phyloP scores from a whole-genome alignment of 1,140 invertebrate genomes.

The Gonioctena quinquepunctata region DNA sequence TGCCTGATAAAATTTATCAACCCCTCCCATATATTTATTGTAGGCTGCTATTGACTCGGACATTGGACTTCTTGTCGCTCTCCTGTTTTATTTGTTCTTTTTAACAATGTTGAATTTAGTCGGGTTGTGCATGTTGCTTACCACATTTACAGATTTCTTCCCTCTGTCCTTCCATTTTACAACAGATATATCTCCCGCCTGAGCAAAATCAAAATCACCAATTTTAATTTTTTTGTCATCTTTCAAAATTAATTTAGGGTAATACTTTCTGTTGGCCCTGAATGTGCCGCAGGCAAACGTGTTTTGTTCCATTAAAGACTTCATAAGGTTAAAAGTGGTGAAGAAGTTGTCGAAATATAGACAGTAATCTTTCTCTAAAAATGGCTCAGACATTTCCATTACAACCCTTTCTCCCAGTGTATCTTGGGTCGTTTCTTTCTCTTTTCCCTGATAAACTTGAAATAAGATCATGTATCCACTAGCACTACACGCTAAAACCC shows the following conservation, averaged over 20 bases:
- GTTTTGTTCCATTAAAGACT: conserved; percentile 10
- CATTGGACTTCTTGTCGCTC: conserved; percentile 16
- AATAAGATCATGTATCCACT: not conserved
- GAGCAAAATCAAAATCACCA: conserved; percentile 12
- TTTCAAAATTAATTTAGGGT: conserved; percentile 5
- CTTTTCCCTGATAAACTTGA: not conserved
- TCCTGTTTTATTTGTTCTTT: not conserved
- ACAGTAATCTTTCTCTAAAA: conserved; percentile 14
- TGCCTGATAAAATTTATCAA: conserved; percentile 35
- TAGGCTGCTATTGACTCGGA: conserved; percentile 31
- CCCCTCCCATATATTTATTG: conserved; percentile 38
- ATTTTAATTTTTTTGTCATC: conserved; percentile 5
- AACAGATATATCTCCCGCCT: conserved; percentile 13
- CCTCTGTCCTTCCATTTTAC: conserved; percentile 25
- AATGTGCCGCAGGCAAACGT: conserved; percentile 22
- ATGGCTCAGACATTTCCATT: not conserved
- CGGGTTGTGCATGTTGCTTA: conserved; percentile 14
- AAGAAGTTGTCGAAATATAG: conserved; percentile 33
- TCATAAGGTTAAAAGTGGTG: conserved; percentile 9
- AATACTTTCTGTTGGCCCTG: conserved; percentile 11
- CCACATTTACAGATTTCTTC: conserved; percentile 15
- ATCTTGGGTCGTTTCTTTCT: not conserved
- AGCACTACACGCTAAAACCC: not conserved
- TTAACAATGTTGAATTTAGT: not conserved
- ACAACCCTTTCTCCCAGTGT: not conserved